phyloP scores from a whole-genome alignment of 2,888 invertebrate genomes.

The Fragum sueziense region DNA sequence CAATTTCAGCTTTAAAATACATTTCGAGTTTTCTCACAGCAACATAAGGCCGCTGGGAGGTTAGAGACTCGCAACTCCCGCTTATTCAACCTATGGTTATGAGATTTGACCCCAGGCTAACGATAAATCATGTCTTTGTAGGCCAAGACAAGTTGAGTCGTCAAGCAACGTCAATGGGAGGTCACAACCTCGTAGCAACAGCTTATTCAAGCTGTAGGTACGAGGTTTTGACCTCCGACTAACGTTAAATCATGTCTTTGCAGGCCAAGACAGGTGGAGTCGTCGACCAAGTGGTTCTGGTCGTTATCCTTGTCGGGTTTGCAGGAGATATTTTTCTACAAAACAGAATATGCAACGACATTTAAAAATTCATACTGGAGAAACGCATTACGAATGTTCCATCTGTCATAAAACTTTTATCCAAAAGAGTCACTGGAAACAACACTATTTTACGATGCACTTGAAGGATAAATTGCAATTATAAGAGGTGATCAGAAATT shows the following conservation, averaged over 20 bases:
- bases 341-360: background rate
- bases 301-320: background rate
- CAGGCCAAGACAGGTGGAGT: background rate
- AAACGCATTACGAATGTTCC: background rate
- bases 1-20: no score
- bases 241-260: background rate
- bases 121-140: background rate
- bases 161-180: no score
- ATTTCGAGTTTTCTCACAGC: no score
- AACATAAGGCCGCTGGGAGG: no score
- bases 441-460: background rate
- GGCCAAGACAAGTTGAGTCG: no score
- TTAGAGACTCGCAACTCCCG: no score
- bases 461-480: slow-evolving; percentile 7
- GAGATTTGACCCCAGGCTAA: no score
- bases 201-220: no score
- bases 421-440: slow-evolving; percentile 5
- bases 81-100: no score
- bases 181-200: no score
- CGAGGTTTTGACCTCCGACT: no score
- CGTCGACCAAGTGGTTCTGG: background rate
- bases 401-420: background rate
- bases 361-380: background rate
- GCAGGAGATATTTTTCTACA: background rate
- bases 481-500: no score